Percentiles rank a stretch among this genome's conserved stretches.
Conservation (phyloP, 2,888 invertebrate species). For the Lepidochrysops patricia region DNA sequence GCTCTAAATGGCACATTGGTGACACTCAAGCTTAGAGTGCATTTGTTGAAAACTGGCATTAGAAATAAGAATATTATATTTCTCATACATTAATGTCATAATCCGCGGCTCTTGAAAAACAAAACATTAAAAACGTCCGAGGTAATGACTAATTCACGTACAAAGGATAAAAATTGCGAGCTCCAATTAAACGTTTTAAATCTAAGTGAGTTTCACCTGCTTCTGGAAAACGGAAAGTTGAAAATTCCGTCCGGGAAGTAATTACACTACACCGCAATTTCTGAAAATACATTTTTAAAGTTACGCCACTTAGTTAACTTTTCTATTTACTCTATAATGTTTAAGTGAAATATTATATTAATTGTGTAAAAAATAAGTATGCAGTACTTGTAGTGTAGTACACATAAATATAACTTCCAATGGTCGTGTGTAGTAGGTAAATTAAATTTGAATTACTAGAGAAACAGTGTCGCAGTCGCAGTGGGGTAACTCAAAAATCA, state of each 20-base stretch:
- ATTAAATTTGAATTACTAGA: no score
- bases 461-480: no score
- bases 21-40: no score
- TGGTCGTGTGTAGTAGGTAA: no score
- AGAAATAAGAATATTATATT: no score
- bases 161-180: neutral
- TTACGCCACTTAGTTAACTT: neutral
- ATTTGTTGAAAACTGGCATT: no score
- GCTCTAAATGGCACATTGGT: no score
- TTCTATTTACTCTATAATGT: neutral
- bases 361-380: no score
- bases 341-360: neutral
- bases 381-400: no score
- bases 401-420: no score
- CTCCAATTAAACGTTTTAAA: constrained; percentile 3
- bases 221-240: neutral
- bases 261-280: neutral
- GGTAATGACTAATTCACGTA: neutral
- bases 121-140: neutral
- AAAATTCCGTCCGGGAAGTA: neutral
- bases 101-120: neutral
- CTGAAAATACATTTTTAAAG: neutral
- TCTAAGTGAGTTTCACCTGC: constrained; percentile 1
- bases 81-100: no score
- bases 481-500: no score